Evolutionary conservation across 1,140 invertebrate species (phyloP).

Genomic region (Penaeus chinensis): DNA sequence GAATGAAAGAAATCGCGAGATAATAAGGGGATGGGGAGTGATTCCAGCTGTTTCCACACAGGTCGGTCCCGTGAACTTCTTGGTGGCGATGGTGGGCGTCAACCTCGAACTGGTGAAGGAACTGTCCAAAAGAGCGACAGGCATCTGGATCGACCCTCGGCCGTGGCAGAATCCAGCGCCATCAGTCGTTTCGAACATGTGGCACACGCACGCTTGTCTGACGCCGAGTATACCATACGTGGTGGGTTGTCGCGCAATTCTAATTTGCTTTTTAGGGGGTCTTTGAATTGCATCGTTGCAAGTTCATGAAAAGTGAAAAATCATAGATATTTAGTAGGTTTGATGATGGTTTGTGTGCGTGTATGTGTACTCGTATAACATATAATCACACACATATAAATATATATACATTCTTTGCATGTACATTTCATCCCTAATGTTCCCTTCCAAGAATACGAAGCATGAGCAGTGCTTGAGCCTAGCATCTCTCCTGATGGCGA

Average conservation of each 20-base stretch:
- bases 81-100: slow-evolving; percentile 21
- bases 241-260: slow-evolving; percentile 11
- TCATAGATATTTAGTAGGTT: background rate
- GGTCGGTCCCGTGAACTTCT: background rate
- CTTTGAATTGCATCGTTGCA: background rate
- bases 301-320: background rate
- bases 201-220: slow-evolving; percentile 31
- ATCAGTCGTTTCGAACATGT: background rate
- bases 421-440: no score
- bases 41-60: no score
- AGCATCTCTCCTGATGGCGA: no score
- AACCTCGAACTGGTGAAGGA: background rate
- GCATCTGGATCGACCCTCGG: slow-evolving; percentile 9
- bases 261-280: background rate
- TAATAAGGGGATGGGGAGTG: no score
- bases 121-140: background rate
- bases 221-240: slow-evolving; percentile 1
- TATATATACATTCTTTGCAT: no score
- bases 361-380: background rate
- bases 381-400: no score
- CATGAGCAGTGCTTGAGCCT: no score
- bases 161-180: background rate
- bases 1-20: no score
- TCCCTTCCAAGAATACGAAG: no score
- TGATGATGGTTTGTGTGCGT: background rate